Evolutionary conservation across 2,888 invertebrate genomes (phyloP), one percentile per base, ranked within the genome.

Genomic region (Tipula lateralis): DNA sequence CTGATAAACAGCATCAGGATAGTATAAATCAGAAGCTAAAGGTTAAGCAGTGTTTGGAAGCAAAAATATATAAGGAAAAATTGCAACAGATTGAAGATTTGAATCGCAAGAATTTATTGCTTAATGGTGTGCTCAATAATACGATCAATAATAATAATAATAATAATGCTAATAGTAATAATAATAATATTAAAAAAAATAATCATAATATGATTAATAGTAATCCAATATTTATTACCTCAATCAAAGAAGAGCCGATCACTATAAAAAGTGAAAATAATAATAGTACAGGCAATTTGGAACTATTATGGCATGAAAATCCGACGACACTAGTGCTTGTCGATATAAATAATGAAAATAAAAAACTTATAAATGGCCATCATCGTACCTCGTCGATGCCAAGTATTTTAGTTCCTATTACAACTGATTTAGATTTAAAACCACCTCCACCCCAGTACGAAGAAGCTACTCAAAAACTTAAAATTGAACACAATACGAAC

Each of bases 381-480:
- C 90, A 89, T 84, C 89, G 93, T 87, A 88, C 90, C 80, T 91
- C 91, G 85, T 93, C 93, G 2, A 88, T 93, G 86, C 93, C 93
- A 9, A 93, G 92, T 88, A 93, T 93, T 87, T 89, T 93, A 85
- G 89, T 91, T 87, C 89, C 91, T 85, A 89, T 90, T 84, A 87
- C 88, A 29, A 29, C 85, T 16, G 84, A 85, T 83, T 30, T 81
- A 50, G 85, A 85, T 39, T 30, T 85, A 82, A 89, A 91, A 86
- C 5, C 87, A 24, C 94, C 94, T 4, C 93, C 93, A 9, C 94
- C 94, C 13, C 92, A 94, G 85, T 95, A 95, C 88, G 94, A 94
- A 87, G 95, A 95, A 88, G 95, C 94, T 85, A 92, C 93, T 2
- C 92, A 93, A 86, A 91, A 92, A 86, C 88, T 93, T 84, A 32